Evolutionary conservation across 2,113 vertebrate genomes (phyloP).

Genomic region (Forbesichthys agassizii): DNA sequence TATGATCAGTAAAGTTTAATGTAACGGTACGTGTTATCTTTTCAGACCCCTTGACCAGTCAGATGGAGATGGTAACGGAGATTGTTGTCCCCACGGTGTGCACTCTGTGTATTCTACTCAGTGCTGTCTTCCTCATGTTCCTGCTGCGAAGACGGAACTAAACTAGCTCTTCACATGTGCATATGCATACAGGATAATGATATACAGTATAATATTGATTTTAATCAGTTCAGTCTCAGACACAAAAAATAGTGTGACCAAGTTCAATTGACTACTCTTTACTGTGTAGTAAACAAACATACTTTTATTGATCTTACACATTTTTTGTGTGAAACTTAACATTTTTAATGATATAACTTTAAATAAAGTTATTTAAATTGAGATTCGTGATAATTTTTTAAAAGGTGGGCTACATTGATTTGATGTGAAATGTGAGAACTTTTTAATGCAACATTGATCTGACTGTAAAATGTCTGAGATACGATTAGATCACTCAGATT

Average conservation of each 20-base stretch:
- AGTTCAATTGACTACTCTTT: too few relatives aligned
- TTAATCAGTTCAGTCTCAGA: neutral
- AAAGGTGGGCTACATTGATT: conserved; percentile 26
- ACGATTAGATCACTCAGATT: too few relatives aligned
- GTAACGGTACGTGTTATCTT: neutral
- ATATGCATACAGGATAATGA: conserved; percentile 14
- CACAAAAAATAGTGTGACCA: neutral
- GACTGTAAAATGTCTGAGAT: too few relatives aligned
- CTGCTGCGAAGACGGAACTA: conserved; percentile 80
- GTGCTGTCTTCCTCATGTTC: conserved; percentile 84
- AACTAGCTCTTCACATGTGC: conserved; percentile 19
- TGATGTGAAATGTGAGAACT: conserved; percentile 47
- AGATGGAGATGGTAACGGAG: conserved; percentile 90
- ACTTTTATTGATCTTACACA: too few relatives aligned
- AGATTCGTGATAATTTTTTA: conserved; percentile 10
- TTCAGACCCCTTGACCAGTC: conserved; percentile 84
- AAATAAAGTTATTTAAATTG: conserved; percentile 25
- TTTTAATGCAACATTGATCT: conserved; percentile 23
- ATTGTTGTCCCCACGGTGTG: conserved; percentile 87
- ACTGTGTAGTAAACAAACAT: too few relatives aligned
- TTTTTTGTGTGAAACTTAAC: too few relatives aligned
- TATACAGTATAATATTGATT: neutral
- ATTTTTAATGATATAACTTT: too few relatives aligned
- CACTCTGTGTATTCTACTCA: conserved; percentile 83
- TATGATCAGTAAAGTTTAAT: too few relatives aligned